Evolutionary conservation across 2,888 invertebrate genomes (phyloP).

Genomic region (Lumbricus terrestris): DNA sequence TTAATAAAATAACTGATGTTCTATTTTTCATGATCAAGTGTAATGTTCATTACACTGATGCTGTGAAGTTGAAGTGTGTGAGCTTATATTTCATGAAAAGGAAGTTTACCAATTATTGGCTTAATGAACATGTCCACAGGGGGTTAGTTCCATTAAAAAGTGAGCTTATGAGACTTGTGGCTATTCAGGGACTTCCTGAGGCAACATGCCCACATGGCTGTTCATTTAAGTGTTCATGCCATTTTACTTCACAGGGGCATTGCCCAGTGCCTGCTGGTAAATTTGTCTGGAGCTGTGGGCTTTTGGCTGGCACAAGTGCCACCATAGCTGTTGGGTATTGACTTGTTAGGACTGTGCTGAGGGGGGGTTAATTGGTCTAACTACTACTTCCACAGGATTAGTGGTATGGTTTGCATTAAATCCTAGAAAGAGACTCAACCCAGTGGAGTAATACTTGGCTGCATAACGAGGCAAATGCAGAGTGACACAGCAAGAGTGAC

Average conservation of each 20-base stretch:
- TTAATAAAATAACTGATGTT: no score
- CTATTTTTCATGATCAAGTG: no score
- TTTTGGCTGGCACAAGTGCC: background rate
- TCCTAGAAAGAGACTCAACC: background rate
- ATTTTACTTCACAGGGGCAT: background rate
- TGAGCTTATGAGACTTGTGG: background rate
- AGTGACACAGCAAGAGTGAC: background rate
- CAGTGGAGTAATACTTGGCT: background rate
- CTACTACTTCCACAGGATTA: background rate
- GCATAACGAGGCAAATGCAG: background rate
- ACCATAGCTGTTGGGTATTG: background rate
- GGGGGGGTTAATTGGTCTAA: background rate
- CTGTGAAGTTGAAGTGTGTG: background rate
- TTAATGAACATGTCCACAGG: background rate
- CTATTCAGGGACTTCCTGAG: background rate
- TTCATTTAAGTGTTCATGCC: background rate
- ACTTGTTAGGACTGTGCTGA: background rate
- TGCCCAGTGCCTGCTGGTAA: background rate
- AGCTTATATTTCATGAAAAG: background rate
- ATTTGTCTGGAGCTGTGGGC: background rate
- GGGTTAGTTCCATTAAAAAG: background rate
- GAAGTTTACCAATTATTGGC: background rate
- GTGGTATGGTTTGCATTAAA: conserved; percentile 3
- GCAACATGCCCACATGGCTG: background rate
- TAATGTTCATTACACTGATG: background rate